These are phyloP conservation scores for Meta bourneti DNA, from an alignment of 2,888 invertebrate species.

Conservation along the genomic window DNA sequence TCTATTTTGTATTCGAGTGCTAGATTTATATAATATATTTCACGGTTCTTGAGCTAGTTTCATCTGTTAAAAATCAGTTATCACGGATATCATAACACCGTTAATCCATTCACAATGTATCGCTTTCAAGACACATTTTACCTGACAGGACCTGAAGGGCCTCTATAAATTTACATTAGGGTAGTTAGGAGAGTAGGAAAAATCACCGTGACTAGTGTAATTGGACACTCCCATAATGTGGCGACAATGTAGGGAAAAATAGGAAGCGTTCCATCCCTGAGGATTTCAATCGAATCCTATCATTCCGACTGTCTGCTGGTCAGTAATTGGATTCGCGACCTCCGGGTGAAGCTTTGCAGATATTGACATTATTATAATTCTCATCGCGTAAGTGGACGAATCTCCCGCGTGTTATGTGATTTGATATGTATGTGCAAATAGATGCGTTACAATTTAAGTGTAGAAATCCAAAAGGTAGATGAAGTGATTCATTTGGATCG, in stretches of 20 bases:
- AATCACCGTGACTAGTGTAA: not conserved
- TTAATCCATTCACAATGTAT: not conserved
- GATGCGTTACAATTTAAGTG: not conserved
- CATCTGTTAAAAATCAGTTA: too few relatives aligned
- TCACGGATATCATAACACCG: too few relatives aligned
- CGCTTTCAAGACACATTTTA: not conserved
- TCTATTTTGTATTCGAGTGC: too few relatives aligned
- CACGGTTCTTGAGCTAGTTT: too few relatives aligned
- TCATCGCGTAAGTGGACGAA: not conserved
- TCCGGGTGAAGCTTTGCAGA: not conserved
- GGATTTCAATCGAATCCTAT: not conserved
- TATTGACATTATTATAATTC: conserved; percentile 1
- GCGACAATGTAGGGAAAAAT: not conserved
- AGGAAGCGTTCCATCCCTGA: not conserved
- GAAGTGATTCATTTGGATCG: not conserved
- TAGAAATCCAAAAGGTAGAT: not conserved
- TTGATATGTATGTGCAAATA: not conserved
- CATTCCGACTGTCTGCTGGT: not conserved
- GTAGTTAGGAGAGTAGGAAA: not conserved
- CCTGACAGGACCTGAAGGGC: not conserved
- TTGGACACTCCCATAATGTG: not conserved
- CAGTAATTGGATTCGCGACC: not conserved
- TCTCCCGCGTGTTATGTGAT: not conserved
- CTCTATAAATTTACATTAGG: too few relatives aligned
- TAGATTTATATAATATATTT: too few relatives aligned